Conservation (phyloP, 2,797 vertebrate species). For the Lophotriccus pileatus region DNA sequence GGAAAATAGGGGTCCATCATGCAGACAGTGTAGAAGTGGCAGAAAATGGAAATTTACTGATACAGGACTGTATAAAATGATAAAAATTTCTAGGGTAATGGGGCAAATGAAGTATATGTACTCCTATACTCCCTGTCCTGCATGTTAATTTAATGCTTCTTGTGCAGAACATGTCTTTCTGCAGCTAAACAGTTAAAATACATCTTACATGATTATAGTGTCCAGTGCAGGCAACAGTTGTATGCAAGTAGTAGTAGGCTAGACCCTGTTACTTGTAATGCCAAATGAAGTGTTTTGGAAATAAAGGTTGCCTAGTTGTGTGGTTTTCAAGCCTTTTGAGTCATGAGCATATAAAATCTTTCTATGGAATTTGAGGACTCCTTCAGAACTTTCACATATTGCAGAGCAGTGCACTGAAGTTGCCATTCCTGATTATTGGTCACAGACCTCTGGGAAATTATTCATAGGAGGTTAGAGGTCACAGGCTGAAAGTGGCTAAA, state of each 20-base stretch:
- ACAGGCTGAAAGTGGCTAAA: not conserved
- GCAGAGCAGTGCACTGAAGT: not conserved
- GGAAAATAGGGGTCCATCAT: not conserved
- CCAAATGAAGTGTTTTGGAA: not conserved
- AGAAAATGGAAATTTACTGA: not conserved
- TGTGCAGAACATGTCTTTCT: not conserved
- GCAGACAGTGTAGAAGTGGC: not conserved
- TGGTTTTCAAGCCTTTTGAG: not conserved
- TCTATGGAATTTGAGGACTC: not conserved
- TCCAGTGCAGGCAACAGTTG: not conserved
- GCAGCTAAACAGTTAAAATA: not conserved
- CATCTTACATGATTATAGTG: not conserved
- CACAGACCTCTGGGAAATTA: not conserved
- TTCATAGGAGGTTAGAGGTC: accelerated
- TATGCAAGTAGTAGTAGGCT: not conserved
- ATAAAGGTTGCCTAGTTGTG: not conserved
- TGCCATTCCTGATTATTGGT: not conserved
- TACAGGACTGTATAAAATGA: not conserved
- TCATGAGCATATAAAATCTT: not conserved
- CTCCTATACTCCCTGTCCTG: not conserved
- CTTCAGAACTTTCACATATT: not conserved
- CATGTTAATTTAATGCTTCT: not conserved
- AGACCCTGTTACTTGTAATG: not conserved
- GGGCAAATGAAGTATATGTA: not conserved
- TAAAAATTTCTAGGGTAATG: not conserved